Conservation (phyloP, 2,797 vertebrate species). For the Syncerus caffer region DNA sequence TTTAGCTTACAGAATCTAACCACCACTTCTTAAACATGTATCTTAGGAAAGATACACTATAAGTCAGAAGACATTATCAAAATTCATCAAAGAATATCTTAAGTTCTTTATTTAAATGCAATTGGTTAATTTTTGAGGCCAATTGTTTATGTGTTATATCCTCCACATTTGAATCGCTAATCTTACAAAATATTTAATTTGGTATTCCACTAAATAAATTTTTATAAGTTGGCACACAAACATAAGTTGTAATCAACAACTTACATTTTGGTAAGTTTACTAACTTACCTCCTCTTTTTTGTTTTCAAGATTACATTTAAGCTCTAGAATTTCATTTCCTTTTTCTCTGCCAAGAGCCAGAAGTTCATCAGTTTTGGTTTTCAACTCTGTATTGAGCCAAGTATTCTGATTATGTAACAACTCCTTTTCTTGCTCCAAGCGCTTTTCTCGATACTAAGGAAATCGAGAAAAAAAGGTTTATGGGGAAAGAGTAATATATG, state of each 20-base stretch:
- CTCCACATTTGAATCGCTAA: not conserved
- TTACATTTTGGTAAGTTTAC: not conserved
- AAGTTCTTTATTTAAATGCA: slow-evolving; percentile 22
- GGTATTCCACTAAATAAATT: not conserved
- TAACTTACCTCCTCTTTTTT: slow-evolving; percentile 92
- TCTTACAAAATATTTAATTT: not conserved
- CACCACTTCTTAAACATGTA: not conserved
- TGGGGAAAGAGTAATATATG: not conserved
- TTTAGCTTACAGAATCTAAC: slow-evolving; percentile 1
- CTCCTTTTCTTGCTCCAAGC: slow-evolving; percentile 96
- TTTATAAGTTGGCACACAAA: not conserved
- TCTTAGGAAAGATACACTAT: not conserved
- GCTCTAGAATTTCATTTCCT: slow-evolving; percentile 94
- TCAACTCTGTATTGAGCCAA: slow-evolving; percentile 94
- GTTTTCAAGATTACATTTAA: slow-evolving; percentile 93
- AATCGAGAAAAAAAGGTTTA: not conserved
- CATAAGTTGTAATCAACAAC: not conserved
- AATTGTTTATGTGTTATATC: not conserved
- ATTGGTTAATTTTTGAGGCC: not conserved
- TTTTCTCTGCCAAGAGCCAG: slow-evolving; percentile 91
- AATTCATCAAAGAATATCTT: not conserved
- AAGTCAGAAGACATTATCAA: not conserved
- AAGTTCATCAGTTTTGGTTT: slow-evolving; percentile 94
- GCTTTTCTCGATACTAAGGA: slow-evolving; percentile 93
- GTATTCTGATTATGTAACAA: slow-evolving; percentile 90